phyloP scores from a whole-genome alignment of 2,113 vertebrate species.

The Prunella himalayana region DNA sequence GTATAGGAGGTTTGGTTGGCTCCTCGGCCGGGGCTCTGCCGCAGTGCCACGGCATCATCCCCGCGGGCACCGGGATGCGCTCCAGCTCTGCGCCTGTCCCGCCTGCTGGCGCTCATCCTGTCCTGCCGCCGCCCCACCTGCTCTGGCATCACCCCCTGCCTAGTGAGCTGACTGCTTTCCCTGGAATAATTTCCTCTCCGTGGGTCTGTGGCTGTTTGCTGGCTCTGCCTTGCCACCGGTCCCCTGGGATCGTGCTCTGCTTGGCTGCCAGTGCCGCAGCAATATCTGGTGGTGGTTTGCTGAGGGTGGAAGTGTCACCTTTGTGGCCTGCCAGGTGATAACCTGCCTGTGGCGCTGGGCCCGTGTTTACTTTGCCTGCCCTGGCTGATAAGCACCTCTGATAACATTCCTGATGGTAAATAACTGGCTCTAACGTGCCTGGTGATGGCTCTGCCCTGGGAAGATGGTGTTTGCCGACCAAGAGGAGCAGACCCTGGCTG shows the following conservation, averaged over 20 bases:
- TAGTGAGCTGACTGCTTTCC: not conserved
- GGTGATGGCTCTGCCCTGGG: not conserved
- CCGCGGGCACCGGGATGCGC: fast-evolving
- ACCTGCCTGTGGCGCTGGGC: not conserved
- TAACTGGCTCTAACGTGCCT: not conserved
- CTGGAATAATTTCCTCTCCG: not conserved
- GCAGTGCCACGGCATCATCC: fast-evolving
- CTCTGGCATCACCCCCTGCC: not conserved
- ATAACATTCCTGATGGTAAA: slow-evolving; percentile 10
- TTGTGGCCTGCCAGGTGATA: not conserved
- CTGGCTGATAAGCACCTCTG: not conserved
- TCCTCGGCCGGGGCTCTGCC: fast-evolving
- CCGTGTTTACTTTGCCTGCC: not conserved
- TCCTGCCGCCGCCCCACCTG: not conserved
- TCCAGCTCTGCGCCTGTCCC: not conserved
- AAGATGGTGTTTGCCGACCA: fast-evolving
- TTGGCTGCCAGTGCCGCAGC: not conserved
- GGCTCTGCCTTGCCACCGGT: fast-evolving
- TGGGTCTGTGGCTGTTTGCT: not conserved
- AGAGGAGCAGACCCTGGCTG: not conserved
- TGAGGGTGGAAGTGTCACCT: not conserved
- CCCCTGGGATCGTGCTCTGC: fast-evolving
- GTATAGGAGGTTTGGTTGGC: not conserved
- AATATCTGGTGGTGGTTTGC: not conserved
- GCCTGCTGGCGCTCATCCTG: not conserved